A percentile compares a stretch with the other conserved stretches of the same genome.
Evolutionary conservation across 2,113 vertebrate genomes (phyloP).

Genomic region (Poicephalus meyeri): DNA sequence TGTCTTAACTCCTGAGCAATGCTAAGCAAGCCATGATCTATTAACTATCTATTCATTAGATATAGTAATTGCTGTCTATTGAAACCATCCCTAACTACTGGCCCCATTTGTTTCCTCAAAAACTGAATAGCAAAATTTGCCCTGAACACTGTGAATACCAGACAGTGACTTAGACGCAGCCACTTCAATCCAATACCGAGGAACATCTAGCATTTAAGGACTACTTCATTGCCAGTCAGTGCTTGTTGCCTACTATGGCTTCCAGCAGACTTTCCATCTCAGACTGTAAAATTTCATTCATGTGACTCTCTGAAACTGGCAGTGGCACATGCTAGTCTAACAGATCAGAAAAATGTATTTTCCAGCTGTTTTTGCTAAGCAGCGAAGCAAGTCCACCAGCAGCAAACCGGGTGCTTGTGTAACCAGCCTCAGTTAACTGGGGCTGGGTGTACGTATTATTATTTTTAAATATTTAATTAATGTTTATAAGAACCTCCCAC

Average conservation of each 20-base stretch:
- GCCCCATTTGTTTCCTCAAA: background rate
- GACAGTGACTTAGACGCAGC: background rate
- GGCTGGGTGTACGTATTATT: background rate
- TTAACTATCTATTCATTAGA: background rate
- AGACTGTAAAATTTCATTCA: background rate
- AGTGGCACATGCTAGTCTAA: background rate
- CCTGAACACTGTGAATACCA: background rate
- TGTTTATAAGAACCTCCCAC: background rate
- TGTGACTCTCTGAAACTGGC: background rate
- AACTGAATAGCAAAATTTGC: background rate
- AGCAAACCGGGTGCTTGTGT: background rate
- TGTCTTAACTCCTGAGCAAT: background rate
- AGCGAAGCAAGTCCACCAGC: background rate
- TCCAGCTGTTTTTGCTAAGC: background rate
- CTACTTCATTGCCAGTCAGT: background rate
- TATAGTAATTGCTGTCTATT: background rate
- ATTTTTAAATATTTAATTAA: slow-evolving; percentile 21
- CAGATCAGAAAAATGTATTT: background rate
- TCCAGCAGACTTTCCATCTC: background rate
- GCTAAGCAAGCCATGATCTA: background rate
- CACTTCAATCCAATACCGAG: background rate
- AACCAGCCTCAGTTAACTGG: background rate
- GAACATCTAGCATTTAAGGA: background rate
- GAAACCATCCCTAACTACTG: background rate
- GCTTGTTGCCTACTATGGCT: background rate